These are phyloP conservation scores for Noctua janthina DNA, from an alignment of 2,888 invertebrate species.

Conservation along the genomic window DNA sequence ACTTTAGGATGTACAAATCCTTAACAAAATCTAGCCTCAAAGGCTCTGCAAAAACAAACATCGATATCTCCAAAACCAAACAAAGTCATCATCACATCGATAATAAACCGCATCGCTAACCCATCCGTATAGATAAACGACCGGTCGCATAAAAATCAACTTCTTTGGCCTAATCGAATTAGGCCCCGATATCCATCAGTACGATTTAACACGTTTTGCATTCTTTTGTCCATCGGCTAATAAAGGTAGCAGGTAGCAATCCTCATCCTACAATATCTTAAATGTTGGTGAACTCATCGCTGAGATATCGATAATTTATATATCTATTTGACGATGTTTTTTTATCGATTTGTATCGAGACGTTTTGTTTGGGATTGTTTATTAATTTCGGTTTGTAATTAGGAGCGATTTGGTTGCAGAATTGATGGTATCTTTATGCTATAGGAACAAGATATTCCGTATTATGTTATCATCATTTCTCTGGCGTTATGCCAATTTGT, in stretches of 20 bases:
- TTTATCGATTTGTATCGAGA: slow-evolving; percentile 72
- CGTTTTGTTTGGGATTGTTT: slow-evolving; percentile 51
- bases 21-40: too few species aligned
- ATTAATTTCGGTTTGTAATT: slow-evolving; percentile 50
- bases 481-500: background rate
- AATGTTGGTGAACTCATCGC: slow-evolving; percentile 88
- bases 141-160: slow-evolving; percentile 88
- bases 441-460: background rate
- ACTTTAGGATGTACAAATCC: background rate
- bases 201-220: slow-evolving; percentile 89
- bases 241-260: slow-evolving; percentile 88
- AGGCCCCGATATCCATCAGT: slow-evolving; percentile 87
- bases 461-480: background rate
- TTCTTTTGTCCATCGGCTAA: slow-evolving; percentile 86
- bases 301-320: slow-evolving; percentile 76
- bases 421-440: background rate
- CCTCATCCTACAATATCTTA: slow-evolving; percentile 81
- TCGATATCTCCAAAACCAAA: background rate
- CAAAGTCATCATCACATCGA: slow-evolving; percentile 33
- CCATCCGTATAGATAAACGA: slow-evolving; percentile 86
- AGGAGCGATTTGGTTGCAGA: slow-evolving; percentile 16
- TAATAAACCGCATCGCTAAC: slow-evolving; percentile 72
- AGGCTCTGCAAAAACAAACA: background rate
- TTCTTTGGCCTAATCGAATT: slow-evolving; percentile 89
- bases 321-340: slow-evolving; percentile 78